phyloP scores from a whole-genome alignment of 2,113 vertebrate species.

The Eonycteris spelaea region DNA sequence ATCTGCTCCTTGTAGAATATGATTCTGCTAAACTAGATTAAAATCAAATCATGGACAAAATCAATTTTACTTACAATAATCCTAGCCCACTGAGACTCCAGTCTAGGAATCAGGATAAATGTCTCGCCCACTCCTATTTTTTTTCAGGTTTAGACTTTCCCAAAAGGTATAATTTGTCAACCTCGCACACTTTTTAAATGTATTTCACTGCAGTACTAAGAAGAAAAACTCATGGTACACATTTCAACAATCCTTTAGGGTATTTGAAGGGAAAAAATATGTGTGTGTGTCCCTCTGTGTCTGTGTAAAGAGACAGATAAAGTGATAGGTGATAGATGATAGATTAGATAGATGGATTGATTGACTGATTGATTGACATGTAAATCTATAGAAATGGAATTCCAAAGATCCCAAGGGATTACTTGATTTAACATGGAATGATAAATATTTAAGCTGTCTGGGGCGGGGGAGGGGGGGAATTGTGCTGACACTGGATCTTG shows the following conservation, averaged over 20 bases:
- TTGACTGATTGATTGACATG: neutral
- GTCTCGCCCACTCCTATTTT: constrained; percentile 56
- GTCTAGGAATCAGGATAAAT: constrained; percentile 84
- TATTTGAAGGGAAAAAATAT: constrained; percentile 65
- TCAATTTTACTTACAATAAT: constrained; percentile 90
- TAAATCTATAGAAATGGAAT: constrained; percentile 73
- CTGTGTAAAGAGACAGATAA: neutral
- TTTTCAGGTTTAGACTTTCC: constrained; percentile 62
- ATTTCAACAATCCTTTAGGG: constrained; percentile 73
- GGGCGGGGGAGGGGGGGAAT: too few species aligned
- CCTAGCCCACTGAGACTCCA: constrained; percentile 80
- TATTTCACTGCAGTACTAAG: constrained; percentile 70
- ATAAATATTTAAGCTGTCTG: constrained; percentile 83
- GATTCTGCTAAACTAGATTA: constrained; percentile 88
- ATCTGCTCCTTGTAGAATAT: constrained; percentile 87
- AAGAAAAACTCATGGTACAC: constrained; percentile 68
- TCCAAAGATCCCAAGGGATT: constrained; percentile 79
- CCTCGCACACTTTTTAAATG: constrained; percentile 68
- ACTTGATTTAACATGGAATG: constrained; percentile 81
- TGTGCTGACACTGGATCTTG: constrained; percentile 81
- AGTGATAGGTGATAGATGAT: neutral
- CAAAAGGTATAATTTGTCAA: constrained; percentile 77
- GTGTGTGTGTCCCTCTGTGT: neutral
- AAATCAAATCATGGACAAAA: constrained; percentile 89
- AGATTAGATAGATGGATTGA: neutral